Percentiles rank a stretch among this genome's conserved stretches.
phyloP scores from a whole-genome alignment of 37 sponge, comb jelly and placozoan genomes.

The Beroe ovata region DNA sequence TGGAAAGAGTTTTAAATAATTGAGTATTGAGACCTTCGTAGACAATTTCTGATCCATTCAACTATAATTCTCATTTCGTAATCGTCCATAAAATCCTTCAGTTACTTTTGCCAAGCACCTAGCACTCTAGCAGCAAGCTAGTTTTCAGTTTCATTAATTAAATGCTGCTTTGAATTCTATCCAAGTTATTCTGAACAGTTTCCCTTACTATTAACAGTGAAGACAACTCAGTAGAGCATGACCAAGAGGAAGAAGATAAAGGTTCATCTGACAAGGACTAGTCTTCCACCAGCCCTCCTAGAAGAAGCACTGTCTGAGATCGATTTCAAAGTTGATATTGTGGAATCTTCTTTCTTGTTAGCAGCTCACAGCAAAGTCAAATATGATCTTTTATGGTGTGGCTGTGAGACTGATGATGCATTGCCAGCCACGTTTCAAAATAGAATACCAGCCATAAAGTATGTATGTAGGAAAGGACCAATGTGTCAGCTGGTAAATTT shows the following conservation, averaged over 20 bases:
- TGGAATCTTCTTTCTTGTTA: constrained; percentile 43
- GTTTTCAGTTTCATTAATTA: no score
- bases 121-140: no score
- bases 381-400: constrained; percentile 60
- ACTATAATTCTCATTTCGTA: no score
- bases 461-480: constrained; percentile 49
- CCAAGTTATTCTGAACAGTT: no score
- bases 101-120: no score
- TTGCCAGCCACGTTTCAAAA: constrained; percentile 44
- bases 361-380: constrained; percentile 34
- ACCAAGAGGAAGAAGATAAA: constrained; percentile 62
- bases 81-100: no score
- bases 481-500: constrained; percentile 68
- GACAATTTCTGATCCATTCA: no score
- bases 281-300: constrained; percentile 34
- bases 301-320: constrained; percentile 41
- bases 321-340: constrained; percentile 39
- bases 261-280: constrained; percentile 59
- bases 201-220: no score
- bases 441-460: constrained; percentile 64
- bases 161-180: no score
- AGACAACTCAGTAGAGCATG: not conserved
- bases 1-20: no score
- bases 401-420: constrained; percentile 16
- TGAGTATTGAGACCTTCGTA: no score